Evolutionary conservation across 2,797 vertebrate genomes (phyloP).

Genomic region (Miichthys miiuy): DNA sequence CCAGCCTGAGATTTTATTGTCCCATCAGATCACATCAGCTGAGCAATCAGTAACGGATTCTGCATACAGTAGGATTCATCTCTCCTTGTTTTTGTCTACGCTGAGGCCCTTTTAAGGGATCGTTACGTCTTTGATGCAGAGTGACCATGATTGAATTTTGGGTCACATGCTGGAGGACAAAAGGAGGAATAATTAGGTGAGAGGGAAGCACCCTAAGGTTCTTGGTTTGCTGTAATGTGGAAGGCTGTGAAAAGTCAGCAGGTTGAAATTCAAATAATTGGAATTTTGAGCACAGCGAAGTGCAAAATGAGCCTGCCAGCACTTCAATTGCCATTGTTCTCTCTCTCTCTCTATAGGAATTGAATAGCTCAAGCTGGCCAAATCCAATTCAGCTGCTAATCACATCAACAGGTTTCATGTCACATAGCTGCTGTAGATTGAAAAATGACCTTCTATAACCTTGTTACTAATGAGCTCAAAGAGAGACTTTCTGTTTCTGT

Average conservation of each 20-base stretch:
- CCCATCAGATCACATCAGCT: neutral
- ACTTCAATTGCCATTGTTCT: too few species aligned
- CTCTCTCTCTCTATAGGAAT: neutral
- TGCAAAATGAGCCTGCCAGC: neutral
- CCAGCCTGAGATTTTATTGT: neutral
- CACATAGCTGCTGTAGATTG: neutral
- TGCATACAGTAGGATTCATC: neutral
- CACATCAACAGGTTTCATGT: neutral
- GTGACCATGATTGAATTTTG: neutral
- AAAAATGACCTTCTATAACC: neutral
- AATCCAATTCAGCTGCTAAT: slow-evolving; percentile 7
- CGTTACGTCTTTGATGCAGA: neutral
- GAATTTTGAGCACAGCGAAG: neutral
- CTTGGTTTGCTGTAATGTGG: neutral
- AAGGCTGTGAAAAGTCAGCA: slow-evolving; percentile 11
- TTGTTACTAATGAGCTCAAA: neutral
- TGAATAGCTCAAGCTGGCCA: neutral
- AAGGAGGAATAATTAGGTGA: slow-evolving; percentile 5
- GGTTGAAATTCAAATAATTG: slow-evolving; percentile 8
- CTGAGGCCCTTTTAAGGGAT: neutral
- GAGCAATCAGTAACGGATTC: neutral
- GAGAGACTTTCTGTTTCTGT: neutral
- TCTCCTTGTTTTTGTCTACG: neutral
- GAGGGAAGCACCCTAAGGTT: neutral
- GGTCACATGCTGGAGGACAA: neutral